Conservation (phyloP, 30 jellyfish, hydroid and myxozoan genomes). For the Haliclystus octoradiatus region DNA sequence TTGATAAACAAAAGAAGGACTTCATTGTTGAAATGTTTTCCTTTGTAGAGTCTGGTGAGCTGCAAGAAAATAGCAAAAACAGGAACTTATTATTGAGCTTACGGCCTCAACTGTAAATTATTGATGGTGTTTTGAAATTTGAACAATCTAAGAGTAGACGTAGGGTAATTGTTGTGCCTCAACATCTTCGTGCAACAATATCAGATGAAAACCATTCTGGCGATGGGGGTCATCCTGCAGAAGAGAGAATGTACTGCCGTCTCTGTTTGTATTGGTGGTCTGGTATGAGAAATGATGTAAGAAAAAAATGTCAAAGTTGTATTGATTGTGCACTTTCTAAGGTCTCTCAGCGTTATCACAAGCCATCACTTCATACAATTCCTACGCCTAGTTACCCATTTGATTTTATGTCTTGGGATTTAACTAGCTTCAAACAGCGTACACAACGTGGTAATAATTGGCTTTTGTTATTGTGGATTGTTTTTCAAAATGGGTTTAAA, state of each 20-base stretch:
- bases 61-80: no score
- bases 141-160: not conserved
- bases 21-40: no score
- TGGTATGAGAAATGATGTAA: not conserved
- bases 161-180: not conserved
- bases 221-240: constrained; percentile 1
- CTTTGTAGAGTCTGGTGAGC: no score
- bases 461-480: not conserved
- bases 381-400: no score
- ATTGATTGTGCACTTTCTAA: not conserved
- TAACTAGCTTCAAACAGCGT: not conserved
- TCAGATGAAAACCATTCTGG: not conserved
- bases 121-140: not conserved
- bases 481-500: not conserved
- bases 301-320: not conserved
- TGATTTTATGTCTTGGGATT: no score
- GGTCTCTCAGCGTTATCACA: not conserved
- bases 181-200: not conserved
- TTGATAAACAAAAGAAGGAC: no score
- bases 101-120: no score
- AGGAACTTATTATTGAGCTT: no score
- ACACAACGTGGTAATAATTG: not conserved
- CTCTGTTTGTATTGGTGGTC: not conserved
- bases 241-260: not conserved
- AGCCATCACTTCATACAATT: not conserved